Base-by-base conservation (phyloP, 92 coral and sea anemone species). In the Paramuricea clavata region DNA sequence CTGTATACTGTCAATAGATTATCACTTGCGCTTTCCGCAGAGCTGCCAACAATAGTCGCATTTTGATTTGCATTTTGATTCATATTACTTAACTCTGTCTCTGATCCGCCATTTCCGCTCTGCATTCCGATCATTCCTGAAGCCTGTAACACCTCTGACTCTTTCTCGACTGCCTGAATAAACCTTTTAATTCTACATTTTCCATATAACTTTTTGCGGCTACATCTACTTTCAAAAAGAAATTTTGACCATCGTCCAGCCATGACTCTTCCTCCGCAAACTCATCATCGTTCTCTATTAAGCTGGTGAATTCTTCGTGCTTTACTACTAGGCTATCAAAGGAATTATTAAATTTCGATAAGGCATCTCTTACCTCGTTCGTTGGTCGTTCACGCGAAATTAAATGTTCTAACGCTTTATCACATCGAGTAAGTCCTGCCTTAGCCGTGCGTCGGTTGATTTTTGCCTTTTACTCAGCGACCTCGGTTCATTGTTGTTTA, bases 241-340 rank as follows among this genome's bases (percentile, higher is more conserved):
- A 57, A 3, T 57, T 3, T 57, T 57, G 65, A 57, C 65, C 6
- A 1, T 57, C 65, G 30, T 57, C 65, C 27, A 23, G 65, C 30
- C 65, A 57, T 7, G 27, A 3, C 12, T 57, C 65, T 19, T 57
- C 65, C 30, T 57, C 17, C 27, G 6, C 65, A 68, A 68, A 68
- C 74, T 47, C 52, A 9, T 2, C 10, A 1, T 47, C 52, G 52
- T 47, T 12, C 10, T 9, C 15, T 47, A 70, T 70, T 21, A 70
- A 21, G 28, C 52, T 35, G 6, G 30, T 70, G 34, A 17, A 70
- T 5, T 25, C 77, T 25, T 70, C 77, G 21, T 36, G 77, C 34
- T 70, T 70, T 36, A 34, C 5, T 39, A 70, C 77, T 70, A 70
- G 34, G 52, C 52, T 39, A 21, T 35, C 77, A 70, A 26, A 62